Evolutionary conservation across 2,113 vertebrate species (phyloP), one percentile per base, ranked within the genome.

Genomic region (Stigmatopora argus): DNA sequence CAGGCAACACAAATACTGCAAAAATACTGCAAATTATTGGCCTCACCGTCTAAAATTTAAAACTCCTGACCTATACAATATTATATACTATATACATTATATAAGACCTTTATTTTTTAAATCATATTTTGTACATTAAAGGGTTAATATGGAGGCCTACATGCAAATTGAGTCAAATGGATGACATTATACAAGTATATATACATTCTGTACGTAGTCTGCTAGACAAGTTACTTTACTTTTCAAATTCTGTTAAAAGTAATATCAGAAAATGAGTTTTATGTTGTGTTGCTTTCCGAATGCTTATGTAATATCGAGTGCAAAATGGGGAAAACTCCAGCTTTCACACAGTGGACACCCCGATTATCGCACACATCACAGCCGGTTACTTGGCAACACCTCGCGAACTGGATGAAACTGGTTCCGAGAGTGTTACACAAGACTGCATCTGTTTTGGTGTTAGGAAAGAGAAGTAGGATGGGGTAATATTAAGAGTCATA

Each of bases 381-480:
- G 45, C 38, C 14, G 0, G 81, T 80, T 75, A 74, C 85, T 78
- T 84, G 75, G 83, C 82, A 84, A 81, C 81, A 81, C 62, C 48
- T 71, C 44, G 0, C 61, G 66, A 72, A 89, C 90, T 77, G 86
- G 90, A 83, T 90, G 35, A 65, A 89, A 86, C 89, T 83, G 83
- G 88, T 89, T 90, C 67, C 47, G 64, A 57, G 60, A 64, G 73
- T 60, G 78, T 89, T 89, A 88, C 78, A 84, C 85, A 89, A 87
- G 84, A 74, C 70, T 73, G 62, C 60, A 70, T 75, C 65, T 35
- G 17, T 21, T 67, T 15, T 71, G 35, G 41, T 56, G 18, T 48
- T 51, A 55, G 69, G 64, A 34, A 69, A 61, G 18, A 49, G 5
- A 26, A 2, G 34, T 3, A 26, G 23, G 53, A 56, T 6, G 14